Conservation (phyloP, 2,113 vertebrate species). For the Strix aluco region DNA sequence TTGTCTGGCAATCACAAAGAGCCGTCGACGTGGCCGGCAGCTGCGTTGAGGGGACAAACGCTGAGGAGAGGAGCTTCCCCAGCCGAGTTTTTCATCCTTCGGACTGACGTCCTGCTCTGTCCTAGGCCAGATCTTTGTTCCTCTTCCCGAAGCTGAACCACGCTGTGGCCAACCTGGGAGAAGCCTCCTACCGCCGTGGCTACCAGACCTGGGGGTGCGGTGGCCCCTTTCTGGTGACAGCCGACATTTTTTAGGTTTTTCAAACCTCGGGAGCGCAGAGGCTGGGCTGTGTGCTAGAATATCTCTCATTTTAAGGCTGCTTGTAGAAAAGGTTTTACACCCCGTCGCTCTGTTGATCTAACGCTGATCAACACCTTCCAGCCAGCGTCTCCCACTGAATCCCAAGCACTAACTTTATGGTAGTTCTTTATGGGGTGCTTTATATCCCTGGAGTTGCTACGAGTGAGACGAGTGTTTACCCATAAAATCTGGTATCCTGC, state of each 20-base stretch:
- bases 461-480: not conserved
- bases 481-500: not conserved
- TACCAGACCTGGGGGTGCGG: too few relatives aligned
- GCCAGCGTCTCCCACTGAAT: not conserved
- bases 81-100: not conserved
- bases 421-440: not conserved
- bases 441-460: not conserved
- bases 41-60: not conserved
- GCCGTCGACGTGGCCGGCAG: fast-evolving
- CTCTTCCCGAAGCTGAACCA: not conserved
- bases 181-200: not conserved
- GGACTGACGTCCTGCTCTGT: not conserved
- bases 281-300: not conserved
- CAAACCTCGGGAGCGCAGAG: fast-evolving
- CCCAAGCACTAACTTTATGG: not conserved
- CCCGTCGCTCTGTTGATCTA: not conserved
- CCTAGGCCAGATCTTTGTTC: not conserved
- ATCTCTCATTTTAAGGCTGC: fast-evolving
- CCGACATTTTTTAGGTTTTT: not conserved
- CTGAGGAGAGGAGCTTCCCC: not conserved
- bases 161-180: not conserved
- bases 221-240: not conserved
- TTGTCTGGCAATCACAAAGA: not conserved
- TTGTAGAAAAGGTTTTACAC: not conserved
- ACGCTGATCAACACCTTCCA: not conserved